phyloP scores from a whole-genome alignment of 1,140 invertebrate genomes.

The Lucilia cuprina region DNA sequence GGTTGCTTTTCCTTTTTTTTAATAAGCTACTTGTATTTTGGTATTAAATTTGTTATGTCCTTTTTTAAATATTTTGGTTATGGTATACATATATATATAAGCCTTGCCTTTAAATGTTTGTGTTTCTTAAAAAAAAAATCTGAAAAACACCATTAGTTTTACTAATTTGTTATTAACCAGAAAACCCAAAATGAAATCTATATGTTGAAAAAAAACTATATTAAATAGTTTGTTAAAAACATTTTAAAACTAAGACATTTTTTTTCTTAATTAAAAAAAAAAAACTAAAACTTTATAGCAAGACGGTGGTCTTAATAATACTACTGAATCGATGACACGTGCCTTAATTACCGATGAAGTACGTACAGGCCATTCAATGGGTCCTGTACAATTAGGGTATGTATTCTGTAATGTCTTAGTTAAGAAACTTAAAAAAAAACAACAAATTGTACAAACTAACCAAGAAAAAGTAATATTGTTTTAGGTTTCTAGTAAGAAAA shows the following conservation, averaged over 20 bases:
- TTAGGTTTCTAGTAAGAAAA: neutral
- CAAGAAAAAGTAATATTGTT: neutral
- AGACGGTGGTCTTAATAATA: conserved; percentile 87
- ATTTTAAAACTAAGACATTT: neutral
- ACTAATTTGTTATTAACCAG: neutral
- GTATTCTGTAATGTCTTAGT: conserved; percentile 64
- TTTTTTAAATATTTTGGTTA: neutral
- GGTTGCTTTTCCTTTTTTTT: neutral
- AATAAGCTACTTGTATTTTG: neutral
- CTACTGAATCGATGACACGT: conserved; percentile 89
- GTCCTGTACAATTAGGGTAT: conserved; percentile 91
- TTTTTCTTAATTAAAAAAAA: conserved; percentile 39
- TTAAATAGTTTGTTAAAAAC: neutral
- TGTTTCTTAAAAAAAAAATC: neutral
- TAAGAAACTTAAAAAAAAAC: neutral
- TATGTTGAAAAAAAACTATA: neutral
- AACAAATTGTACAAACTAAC: conserved; percentile 20
- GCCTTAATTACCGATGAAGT: conserved; percentile 89
- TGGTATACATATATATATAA: neutral
- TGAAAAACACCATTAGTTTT: neutral
- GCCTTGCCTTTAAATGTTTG: neutral
- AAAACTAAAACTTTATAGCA: conserved; percentile 67
- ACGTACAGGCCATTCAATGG: conserved; percentile 80
- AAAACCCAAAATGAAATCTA: neutral
- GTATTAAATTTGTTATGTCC: neutral